These are phyloP conservation scores for Erythrocercus mccallii DNA, from an alignment of 2,113 vertebrate genomes.

Conservation along the genomic window DNA sequence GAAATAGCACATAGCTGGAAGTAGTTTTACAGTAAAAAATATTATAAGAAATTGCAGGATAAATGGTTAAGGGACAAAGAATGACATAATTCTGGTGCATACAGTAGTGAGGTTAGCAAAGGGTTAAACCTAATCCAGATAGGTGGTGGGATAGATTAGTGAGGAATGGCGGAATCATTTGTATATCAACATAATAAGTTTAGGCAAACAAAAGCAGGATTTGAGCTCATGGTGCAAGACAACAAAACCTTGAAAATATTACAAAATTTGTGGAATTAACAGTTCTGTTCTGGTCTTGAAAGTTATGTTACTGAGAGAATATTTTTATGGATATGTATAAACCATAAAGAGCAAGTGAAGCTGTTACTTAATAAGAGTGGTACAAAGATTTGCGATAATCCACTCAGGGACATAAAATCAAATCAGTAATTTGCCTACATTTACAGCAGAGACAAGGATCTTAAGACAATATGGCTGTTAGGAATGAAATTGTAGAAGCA, in stretches of 20 bases:
- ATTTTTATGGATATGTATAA: background rate
- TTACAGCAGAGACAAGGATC: background rate
- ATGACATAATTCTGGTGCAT: background rate
- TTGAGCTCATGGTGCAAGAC: background rate
- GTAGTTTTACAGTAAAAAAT: background rate
- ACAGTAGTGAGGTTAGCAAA: background rate
- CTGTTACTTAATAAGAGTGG: background rate
- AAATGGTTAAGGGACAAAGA: background rate
- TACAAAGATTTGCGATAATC: background rate
- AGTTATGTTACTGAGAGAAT: background rate
- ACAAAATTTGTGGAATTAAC: background rate
- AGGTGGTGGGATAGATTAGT: background rate
- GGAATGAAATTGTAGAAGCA: background rate
- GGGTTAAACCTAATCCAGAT: background rate
- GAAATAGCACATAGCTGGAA: background rate
- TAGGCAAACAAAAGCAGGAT: background rate
- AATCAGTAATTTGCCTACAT: background rate
- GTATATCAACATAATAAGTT: background rate
- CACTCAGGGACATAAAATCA: background rate
- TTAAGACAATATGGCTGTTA: background rate
- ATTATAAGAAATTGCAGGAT: background rate
- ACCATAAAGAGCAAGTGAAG: background rate
- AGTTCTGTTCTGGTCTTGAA: background rate
- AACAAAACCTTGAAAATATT: background rate
- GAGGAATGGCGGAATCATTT: background rate